Base-by-base conservation (phyloP, 2,888 invertebrate genomes). In the Hecatera dysodea region DNA sequence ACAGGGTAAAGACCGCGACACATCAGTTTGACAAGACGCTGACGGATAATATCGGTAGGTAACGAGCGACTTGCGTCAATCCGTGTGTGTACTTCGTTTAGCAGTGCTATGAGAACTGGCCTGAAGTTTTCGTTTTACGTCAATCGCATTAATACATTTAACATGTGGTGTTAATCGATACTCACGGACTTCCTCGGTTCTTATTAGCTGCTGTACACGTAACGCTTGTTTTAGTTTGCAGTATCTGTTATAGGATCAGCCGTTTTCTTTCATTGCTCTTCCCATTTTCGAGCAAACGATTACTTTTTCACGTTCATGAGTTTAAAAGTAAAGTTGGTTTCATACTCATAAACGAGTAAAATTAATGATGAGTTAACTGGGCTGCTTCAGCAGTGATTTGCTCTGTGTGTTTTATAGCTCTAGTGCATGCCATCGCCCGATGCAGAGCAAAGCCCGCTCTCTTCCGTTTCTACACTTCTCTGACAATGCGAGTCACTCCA, bases 61-160 rank as follows among this genome's bases (percentile, higher is more conserved):
- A 79, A 81, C 62, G 74, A 83, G 67, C 77, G 73, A 88, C 88
- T 90, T 94, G 90, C 95, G 95, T 94, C 94, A 94, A 89, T 83
- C 67, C 64, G 50, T 92, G 91, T 93, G 83, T 94, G 90, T 82
- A 81, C 78, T 87, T 69, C 80, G 80, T 87, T 95, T 95, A 95
- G 93, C 93, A 83, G 76, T 55, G 78, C 69, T 71, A 75, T 86
- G 94, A 86, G 87, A 95, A 94, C 88, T 86, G 84, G 80, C 87
- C 87, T 89, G 89, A 91, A 39, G 86, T 88, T 89, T 83, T 84
- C 82, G 81, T 70, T 89, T 90, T 93, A 89, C 92, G 92, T 92
- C 91, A 91, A 87, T 88, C 81, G 80, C 85, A 87, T 89, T 89
- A 90, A 89, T 90, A 89, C 76, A 81, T 83, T 89, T 89, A 89